Conservation (phyloP, 1,140 invertebrate genomes). For the Palaemon carinicauda region DNA sequence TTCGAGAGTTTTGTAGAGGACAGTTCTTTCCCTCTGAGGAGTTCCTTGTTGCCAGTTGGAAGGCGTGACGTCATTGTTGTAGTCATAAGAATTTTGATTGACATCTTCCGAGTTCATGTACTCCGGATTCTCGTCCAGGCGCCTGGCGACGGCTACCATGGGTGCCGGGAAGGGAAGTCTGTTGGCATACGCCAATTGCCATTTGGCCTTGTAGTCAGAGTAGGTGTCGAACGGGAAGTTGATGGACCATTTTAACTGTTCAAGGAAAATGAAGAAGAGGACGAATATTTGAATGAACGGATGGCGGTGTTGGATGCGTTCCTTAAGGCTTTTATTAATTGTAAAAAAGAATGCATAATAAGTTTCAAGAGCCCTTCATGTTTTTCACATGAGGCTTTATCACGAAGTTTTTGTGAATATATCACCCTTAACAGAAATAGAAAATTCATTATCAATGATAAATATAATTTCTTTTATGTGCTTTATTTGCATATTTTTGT, state of each 20-base stretch:
- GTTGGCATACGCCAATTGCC: constrained; percentile 14
- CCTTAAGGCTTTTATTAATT: no score
- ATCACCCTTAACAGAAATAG: no score
- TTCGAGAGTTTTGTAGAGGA: neutral
- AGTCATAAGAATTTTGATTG: neutral
- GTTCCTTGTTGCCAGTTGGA: neutral
- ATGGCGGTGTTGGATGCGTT: no score
- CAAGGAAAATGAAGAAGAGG: no score
- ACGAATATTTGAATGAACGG: no score
- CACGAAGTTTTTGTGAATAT: no score
- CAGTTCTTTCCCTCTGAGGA: neutral
- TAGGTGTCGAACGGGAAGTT: constrained; percentile 50
- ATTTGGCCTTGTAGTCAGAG: constrained; percentile 36
- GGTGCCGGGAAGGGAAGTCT: constrained; percentile 21
- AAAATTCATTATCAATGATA: no score
- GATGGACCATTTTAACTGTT: constrained; percentile 34
- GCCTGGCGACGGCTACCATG: neutral
- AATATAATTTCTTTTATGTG: no score
- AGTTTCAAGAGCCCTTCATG: no score
- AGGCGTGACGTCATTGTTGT: neutral
- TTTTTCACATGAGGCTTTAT: no score
- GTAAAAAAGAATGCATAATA: no score
- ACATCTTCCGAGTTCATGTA: neutral
- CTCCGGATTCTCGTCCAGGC: neutral
- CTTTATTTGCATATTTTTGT: no score